A percentile compares a stretch with the other conserved stretches of the same genome.
These are phyloP conservation scores for Flabesymbios commensalis DNA, from an alignment of 2,888 invertebrate genomes.

Conservation along the genomic window DNA sequence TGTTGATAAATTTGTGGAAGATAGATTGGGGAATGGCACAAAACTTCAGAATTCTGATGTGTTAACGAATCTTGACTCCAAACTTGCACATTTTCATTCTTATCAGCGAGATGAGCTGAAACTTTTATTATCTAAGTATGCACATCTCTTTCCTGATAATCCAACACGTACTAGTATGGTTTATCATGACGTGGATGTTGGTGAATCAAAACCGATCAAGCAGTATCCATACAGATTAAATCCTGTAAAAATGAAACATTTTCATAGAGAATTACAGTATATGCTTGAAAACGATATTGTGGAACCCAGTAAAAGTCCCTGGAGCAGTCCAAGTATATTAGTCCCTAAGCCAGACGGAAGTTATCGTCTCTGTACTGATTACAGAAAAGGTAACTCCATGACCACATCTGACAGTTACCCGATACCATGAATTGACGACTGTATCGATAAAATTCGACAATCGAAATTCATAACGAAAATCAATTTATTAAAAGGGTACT, in stretches of 20 bases:
- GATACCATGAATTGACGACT: not conserved
- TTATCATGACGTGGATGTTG: not conserved
- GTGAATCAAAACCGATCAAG: not conserved
- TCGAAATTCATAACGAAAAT: not conserved
- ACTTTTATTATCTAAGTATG: not conserved
- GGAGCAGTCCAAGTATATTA: not conserved
- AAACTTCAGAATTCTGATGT: not conserved
- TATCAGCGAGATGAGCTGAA: not conserved
- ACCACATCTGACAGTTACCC: not conserved
- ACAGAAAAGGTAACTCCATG: not conserved
- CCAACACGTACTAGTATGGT: not conserved
- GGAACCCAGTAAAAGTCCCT: not conserved
- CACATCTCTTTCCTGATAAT: not conserved
- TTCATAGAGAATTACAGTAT: not conserved
- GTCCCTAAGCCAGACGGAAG: not conserved
- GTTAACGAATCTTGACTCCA: not conserved
- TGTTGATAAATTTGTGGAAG: too few species aligned
- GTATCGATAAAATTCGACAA: not conserved
- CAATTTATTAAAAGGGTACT: not conserved
- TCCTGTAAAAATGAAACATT: not conserved
- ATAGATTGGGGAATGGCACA: too few species aligned
- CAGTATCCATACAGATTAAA: not conserved
- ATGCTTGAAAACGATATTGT: not conserved
- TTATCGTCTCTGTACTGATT: not conserved
- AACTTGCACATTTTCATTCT: not conserved